A percentile compares a stretch with the other conserved stretches of the same genome.
phyloP scores from a whole-genome alignment of 2,797 vertebrate genomes.

The Simalia tracyae region DNA sequence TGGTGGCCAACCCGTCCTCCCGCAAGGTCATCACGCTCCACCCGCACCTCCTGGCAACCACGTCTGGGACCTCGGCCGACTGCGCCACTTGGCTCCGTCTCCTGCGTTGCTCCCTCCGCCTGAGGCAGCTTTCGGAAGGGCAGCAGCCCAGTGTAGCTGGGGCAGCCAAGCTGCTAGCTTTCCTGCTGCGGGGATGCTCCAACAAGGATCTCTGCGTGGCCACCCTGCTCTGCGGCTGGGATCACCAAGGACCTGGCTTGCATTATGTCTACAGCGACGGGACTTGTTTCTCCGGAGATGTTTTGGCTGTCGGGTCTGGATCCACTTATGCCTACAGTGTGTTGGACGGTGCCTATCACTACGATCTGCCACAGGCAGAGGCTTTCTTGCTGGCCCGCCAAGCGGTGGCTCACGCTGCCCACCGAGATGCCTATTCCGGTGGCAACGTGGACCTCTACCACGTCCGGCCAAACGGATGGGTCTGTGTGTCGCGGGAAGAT shows the following conservation, averaged over 20 bases:
- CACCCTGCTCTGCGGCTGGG: slow-evolving; percentile 85
- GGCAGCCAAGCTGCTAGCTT: slow-evolving; percentile 80
- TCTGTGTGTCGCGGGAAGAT: slow-evolving; percentile 75
- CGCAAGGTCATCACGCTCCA: slow-evolving; percentile 82
- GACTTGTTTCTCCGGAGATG: slow-evolving; percentile 75
- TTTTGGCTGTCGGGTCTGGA: slow-evolving; percentile 86
- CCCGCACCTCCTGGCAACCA: slow-evolving; percentile 82
- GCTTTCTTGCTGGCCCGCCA: slow-evolving; percentile 78
- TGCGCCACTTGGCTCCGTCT: slow-evolving; percentile 82
- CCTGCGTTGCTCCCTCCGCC: slow-evolving; percentile 78
- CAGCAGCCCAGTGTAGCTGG: slow-evolving; percentile 75
- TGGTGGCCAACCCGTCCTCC: slow-evolving; percentile 77
- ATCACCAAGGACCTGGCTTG: slow-evolving; percentile 78
- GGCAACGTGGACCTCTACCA: slow-evolving; percentile 85
- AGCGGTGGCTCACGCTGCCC: slow-evolving; percentile 83
- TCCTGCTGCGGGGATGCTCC: slow-evolving; percentile 80
- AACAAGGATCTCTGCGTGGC: slow-evolving; percentile 84
- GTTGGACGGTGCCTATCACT: slow-evolving; percentile 75
- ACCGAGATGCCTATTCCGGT: slow-evolving; percentile 85
- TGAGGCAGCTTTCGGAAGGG: slow-evolving; percentile 78
- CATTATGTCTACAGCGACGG: slow-evolving; percentile 87
- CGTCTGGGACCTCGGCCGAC: slow-evolving; percentile 83
- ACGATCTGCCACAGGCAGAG: slow-evolving; percentile 74
- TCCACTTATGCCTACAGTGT: slow-evolving; percentile 84
- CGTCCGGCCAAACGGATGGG: slow-evolving; percentile 80